These are phyloP conservation scores for Palythoa grandiflora DNA, from an alignment of 92 coral and sea anemone genomes.

Conservation along the genomic window DNA sequence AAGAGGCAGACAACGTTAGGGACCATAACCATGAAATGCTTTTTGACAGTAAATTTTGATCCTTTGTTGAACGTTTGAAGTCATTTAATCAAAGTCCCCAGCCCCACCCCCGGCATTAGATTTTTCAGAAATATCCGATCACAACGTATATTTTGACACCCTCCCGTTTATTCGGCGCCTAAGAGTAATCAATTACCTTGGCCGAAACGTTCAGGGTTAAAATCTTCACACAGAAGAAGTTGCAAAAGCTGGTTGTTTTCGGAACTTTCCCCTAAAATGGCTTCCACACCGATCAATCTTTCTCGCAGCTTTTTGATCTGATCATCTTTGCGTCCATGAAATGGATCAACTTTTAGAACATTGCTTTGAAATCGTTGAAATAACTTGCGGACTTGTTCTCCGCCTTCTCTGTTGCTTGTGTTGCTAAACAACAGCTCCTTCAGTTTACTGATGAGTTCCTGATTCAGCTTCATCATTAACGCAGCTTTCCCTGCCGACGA, in stretches of 20 bases:
- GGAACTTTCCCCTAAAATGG: slow-evolving; percentile 87
- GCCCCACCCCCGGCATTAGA: too few species aligned
- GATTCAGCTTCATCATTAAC: slow-evolving; percentile 63
- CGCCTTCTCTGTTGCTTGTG: slow-evolving; percentile 64
- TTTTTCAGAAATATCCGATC: too few species aligned
- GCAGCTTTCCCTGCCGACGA: slow-evolving; percentile 67
- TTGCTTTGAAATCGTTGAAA: slow-evolving; percentile 54
- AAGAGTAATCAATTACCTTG: background rate
- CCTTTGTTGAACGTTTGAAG: too few species aligned
- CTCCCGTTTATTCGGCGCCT: too few species aligned
- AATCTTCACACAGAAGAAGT: slow-evolving; percentile 62
- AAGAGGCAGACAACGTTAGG: too few species aligned
- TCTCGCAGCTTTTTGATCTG: slow-evolving; percentile 62
- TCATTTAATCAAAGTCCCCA: too few species aligned
- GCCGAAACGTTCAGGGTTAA: slow-evolving; percentile 13
- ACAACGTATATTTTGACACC: background rate
- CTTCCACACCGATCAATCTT: slow-evolving; percentile 77
- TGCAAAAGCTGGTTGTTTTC: slow-evolving; percentile 83
- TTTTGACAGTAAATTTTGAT: too few species aligned
- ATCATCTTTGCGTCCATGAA: slow-evolving; percentile 58
- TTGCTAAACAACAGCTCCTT: slow-evolving; percentile 73
- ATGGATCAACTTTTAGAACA: slow-evolving; percentile 66
- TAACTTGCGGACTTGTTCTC: slow-evolving; percentile 72
- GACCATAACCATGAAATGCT: too few species aligned
- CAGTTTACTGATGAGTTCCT: slow-evolving; percentile 52